Conservation (phyloP, 2,113 vertebrate species). For the Chloebia gouldiae region DNA sequence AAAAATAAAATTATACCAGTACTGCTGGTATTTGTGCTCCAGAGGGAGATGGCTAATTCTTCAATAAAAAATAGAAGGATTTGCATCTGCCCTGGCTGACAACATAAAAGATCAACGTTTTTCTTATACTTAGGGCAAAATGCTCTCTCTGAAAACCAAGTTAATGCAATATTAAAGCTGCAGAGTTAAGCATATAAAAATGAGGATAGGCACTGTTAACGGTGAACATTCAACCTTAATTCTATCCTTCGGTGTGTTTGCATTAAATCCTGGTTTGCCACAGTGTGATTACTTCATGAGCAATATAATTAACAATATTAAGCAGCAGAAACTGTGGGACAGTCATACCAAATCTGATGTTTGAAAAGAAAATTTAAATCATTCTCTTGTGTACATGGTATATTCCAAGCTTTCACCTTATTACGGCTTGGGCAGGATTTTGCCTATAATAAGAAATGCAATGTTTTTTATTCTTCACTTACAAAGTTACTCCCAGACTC, state of each 20-base stretch:
- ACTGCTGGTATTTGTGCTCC: conserved; percentile 48
- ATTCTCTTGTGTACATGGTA: background rate
- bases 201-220: background rate
- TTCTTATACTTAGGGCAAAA: conserved; percentile 49
- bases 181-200: conserved; percentile 51
- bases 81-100: conserved; percentile 52
- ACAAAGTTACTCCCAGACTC: background rate
- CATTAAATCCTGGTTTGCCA: background rate
- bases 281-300: background rate
- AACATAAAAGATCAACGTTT: conserved; percentile 50
- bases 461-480: background rate
- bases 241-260: background rate
- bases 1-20: conserved; percentile 59
- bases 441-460: background rate
- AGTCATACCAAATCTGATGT: background rate
- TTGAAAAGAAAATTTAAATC: background rate
- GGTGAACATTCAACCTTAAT: background rate
- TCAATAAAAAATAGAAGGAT: conserved; percentile 56
- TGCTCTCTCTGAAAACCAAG: background rate
- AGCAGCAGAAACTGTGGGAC: background rate
- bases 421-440: background rate
- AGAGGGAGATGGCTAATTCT: conserved; percentile 61
- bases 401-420: background rate
- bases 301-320: conserved; percentile 1
- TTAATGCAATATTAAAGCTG: conserved; percentile 55